phyloP scores from a whole-genome alignment of 2,888 invertebrate species.

The Acleris cristana region DNA sequence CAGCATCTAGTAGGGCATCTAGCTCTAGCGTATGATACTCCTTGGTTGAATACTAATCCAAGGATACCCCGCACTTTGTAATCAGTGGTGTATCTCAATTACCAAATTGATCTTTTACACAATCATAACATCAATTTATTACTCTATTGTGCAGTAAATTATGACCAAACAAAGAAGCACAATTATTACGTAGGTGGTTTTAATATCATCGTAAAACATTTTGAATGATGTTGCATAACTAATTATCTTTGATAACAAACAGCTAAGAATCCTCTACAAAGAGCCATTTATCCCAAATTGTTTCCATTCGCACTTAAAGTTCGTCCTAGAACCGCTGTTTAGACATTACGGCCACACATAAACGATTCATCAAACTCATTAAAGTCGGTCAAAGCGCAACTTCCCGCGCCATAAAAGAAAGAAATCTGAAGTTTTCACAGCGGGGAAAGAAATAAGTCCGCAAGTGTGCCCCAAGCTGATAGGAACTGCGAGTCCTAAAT shows the following conservation, averaged over 20 bases:
- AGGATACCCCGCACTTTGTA: no score
- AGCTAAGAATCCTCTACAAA: neutral
- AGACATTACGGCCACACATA: constrained; percentile 41
- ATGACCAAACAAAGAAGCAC: no score
- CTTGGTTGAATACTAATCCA: no score
- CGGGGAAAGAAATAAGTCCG: constrained; percentile 58
- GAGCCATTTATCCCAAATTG: neutral
- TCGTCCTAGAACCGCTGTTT: constrained; percentile 1
- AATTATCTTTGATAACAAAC: neutral
- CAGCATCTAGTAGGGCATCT: no score
- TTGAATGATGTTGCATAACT: neutral
- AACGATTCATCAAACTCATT: constrained; percentile 63
- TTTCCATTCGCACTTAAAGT: constrained; percentile 2
- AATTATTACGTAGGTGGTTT: no score
- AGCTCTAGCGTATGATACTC: no score
- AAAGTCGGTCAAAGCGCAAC: constrained; percentile 56
- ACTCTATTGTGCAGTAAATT: no score
- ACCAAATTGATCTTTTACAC: no score
- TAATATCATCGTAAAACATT: no score
- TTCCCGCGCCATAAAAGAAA: constrained; percentile 57
- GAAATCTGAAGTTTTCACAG: constrained; percentile 64
- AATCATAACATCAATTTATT: no score
- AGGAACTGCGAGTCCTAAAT: constrained; percentile 9
- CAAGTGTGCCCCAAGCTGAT: constrained; percentile 40
- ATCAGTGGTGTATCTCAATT: no score